Conservation (phyloP, 2,113 vertebrate genomes). For the Pogonocichla stellata region DNA sequence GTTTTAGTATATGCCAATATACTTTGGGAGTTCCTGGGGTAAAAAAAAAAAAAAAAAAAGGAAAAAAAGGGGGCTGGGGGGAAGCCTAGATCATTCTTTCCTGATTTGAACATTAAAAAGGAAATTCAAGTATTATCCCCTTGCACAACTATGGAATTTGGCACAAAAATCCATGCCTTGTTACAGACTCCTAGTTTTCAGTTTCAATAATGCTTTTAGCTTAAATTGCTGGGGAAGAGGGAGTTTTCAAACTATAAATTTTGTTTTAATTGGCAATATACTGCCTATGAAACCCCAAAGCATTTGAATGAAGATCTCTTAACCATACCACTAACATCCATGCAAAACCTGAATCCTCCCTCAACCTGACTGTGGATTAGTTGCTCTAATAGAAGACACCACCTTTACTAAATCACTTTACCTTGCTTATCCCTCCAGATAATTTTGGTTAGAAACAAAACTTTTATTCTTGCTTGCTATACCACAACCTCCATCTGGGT, state of each 20-base stretch:
- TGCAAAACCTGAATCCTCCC: not conserved
- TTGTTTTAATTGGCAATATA: not conserved
- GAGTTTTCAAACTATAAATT: not conserved
- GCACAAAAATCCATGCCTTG: not conserved
- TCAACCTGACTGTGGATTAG: not conserved
- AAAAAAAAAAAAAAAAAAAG: no score
- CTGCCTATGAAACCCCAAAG: not conserved
- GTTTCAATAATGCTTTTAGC: not conserved
- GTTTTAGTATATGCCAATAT: not conserved
- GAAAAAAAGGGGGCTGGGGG: accelerated
- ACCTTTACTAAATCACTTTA: not conserved
- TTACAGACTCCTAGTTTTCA: not conserved
- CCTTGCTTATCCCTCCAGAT: not conserved
- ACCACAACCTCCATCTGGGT: not conserved
- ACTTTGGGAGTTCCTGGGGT: not conserved
- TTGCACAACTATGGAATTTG: not conserved
- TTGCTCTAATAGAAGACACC: not conserved
- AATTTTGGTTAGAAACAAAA: not conserved
- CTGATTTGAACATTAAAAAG: not conserved
- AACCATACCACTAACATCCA: not conserved
- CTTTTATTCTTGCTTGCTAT: not conserved
- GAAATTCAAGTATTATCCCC: not conserved
- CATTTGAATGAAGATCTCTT: not conserved
- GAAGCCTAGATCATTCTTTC: not conserved
- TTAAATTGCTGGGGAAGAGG: not conserved